Conservation (phyloP, 2,113 vertebrate species). For the Plectropomus leopardus region DNA sequence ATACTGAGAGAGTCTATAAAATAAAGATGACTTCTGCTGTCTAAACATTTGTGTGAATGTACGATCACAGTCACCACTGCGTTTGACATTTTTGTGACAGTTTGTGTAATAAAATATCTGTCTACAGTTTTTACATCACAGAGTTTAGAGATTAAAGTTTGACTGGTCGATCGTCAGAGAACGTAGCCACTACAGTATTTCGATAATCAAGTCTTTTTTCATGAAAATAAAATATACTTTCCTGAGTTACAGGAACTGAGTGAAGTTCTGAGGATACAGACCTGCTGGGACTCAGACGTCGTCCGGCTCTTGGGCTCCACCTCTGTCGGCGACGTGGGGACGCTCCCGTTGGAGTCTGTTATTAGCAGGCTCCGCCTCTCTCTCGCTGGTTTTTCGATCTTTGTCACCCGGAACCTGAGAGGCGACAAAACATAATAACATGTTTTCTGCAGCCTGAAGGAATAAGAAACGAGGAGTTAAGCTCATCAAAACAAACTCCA, state of each 20-base stretch:
- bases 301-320: constrained; percentile 72
- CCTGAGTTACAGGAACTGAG: no score
- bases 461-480: not conserved
- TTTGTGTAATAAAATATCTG: not conserved
- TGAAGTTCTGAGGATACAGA: constrained; percentile 63
- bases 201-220: no score
- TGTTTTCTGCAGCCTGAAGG: not conserved
- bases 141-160: not conserved
- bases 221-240: no score
- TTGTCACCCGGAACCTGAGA: constrained; percentile 94
- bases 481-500: constrained; percentile 25
- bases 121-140: not conserved
- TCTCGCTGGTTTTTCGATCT: constrained; percentile 89
- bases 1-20: not conserved
- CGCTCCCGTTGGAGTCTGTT: constrained; percentile 85
- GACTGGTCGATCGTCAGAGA: no score
- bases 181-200: no score
- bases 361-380: constrained; percentile 87
- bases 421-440: not conserved
- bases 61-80: not conserved
- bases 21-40: not conserved
- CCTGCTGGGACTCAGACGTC: constrained; percentile 81
- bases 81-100: not conserved
- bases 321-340: constrained; percentile 78
- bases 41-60: not conserved